Conservation (phyloP, 2,888 invertebrate species). For the Sarcophaga subvicina region DNA sequence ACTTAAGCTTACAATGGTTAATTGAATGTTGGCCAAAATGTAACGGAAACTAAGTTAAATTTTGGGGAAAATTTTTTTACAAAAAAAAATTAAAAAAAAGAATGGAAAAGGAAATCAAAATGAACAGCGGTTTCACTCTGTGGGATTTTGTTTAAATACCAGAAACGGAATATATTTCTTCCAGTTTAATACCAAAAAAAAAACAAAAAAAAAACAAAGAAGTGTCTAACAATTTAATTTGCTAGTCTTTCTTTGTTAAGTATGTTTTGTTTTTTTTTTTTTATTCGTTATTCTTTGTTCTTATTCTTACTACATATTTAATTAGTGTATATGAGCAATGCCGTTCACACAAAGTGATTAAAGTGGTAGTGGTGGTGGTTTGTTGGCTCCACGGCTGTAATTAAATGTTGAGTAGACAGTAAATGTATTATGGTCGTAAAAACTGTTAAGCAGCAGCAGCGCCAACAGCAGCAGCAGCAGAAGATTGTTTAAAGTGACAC, state of each 20-base stretch:
- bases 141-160: too few species aligned
- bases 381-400: constrained; percentile 43
- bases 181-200: not conserved
- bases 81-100: too few species aligned
- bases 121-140: too few species aligned
- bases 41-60: not conserved
- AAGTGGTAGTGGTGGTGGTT: not conserved
- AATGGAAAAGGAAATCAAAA: too few species aligned
- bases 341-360: not conserved
- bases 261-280: not conserved
- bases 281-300: too few species aligned
- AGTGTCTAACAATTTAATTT: not conserved
- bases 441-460: not conserved
- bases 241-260: not conserved
- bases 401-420: constrained; percentile 45
- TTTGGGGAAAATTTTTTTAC: not conserved
- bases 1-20: constrained; percentile 4
- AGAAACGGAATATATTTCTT: too few species aligned
- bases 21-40: constrained; percentile 1
- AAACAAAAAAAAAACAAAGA: not conserved
- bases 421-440: constrained; percentile 16
- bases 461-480: too few species aligned
- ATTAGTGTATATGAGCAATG: too few species aligned
- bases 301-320: too few species aligned
- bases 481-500: not conserved